These are phyloP conservation scores for Clarias platycephalus DNA, from an alignment of 2,797 vertebrate species.

Conservation along the genomic window DNA sequence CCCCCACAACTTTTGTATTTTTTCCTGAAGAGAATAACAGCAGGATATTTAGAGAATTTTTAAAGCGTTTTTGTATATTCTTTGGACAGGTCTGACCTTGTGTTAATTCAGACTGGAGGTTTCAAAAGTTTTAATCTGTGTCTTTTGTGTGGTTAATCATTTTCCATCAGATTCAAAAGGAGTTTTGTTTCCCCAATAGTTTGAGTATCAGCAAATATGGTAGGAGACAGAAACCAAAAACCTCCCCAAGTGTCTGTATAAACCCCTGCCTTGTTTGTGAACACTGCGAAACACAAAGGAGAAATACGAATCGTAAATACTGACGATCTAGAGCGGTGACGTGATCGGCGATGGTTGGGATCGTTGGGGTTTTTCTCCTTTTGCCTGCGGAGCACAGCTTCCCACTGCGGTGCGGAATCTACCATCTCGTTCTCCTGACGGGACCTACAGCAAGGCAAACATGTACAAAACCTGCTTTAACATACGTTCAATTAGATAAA, in stretches of 20 bases:
- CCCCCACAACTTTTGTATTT: neutral
- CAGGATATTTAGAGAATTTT: neutral
- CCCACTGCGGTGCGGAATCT: conserved; percentile 68
- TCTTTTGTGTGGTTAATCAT: neutral
- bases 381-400: conserved; percentile 72
- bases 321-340: conserved; percentile 87
- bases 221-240: neutral
- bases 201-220: neutral
- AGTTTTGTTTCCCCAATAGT: neutral
- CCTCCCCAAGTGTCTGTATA: neutral
- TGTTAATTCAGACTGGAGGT: neutral
- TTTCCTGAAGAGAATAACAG: conserved; percentile 1
- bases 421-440: conserved; percentile 59
- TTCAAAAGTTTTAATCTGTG: neutral
- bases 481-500: neutral
- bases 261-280: neutral
- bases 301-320: conserved; percentile 32
- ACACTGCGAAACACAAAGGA: neutral
- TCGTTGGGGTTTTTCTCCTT: conserved; percentile 80
- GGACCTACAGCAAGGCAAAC: conserved; percentile 31
- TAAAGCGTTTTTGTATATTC: neutral
- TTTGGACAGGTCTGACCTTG: neutral
- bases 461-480: neutral
- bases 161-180: neutral
- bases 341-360: conserved; percentile 78